Evolutionary conservation across 2,888 invertebrate genomes (phyloP).

Genomic region (Rhamnusium bicolor): DNA sequence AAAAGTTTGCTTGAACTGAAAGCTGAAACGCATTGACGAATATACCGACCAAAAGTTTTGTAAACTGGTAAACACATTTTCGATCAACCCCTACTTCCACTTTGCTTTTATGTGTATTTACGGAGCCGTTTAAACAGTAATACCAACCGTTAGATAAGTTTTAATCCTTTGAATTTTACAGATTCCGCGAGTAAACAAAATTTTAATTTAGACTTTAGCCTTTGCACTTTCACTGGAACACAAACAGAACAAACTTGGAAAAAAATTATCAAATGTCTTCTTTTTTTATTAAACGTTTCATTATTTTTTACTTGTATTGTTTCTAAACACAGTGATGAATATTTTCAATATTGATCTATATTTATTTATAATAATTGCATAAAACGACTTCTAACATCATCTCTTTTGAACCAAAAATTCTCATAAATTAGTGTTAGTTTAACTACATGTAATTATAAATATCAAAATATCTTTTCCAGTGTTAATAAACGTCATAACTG

Average conservation of each 20-base stretch:
- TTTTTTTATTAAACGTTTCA: slow-evolving; percentile 5
- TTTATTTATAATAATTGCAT: too few species aligned
- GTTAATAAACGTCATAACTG: too few species aligned
- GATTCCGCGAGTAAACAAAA: slow-evolving; percentile 52
- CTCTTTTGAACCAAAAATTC: too few species aligned
- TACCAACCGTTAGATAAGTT: slow-evolving; percentile 44
- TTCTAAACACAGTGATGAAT: too few species aligned
- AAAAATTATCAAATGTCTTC: slow-evolving; percentile 36
- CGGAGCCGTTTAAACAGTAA: slow-evolving; percentile 41
- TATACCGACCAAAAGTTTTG: slow-evolving; percentile 43
- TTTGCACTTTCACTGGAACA: slow-evolving; percentile 39
- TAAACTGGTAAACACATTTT: slow-evolving; percentile 54
- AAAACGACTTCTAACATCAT: too few species aligned
- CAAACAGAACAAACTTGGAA: slow-evolving; percentile 52
- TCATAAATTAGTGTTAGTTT: too few species aligned
- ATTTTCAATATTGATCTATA: too few species aligned
- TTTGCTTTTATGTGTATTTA: slow-evolving; percentile 46
- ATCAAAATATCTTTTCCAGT: too few species aligned
- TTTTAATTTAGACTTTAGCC: slow-evolving; percentile 52
- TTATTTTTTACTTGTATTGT: not conserved
- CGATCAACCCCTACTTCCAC: slow-evolving; percentile 44
- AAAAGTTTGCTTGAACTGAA: slow-evolving; percentile 29
- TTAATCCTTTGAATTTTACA: slow-evolving; percentile 51
- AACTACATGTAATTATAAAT: too few species aligned
- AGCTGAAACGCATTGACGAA: slow-evolving; percentile 43